Evolutionary conservation across 2,888 invertebrate species (phyloP).

Genomic region (Sphaerophoria taeniata): DNA sequence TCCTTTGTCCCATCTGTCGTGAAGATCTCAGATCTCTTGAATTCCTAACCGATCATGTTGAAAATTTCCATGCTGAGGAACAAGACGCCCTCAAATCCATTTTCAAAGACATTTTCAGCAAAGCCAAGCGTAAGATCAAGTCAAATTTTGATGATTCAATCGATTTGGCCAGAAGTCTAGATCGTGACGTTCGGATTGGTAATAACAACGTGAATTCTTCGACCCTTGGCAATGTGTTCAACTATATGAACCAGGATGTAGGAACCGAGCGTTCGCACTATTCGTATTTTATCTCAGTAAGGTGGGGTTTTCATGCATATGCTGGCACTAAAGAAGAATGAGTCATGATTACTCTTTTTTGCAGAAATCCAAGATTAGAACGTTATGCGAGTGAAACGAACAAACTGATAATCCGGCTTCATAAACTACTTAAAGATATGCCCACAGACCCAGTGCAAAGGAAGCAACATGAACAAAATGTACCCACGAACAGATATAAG

Average conservation of each 20-base stretch:
- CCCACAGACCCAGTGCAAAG: slow-evolving; percentile 89
- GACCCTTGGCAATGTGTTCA: slow-evolving; percentile 78
- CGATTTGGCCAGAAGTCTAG: slow-evolving; percentile 86
- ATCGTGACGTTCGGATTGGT: slow-evolving; percentile 83
- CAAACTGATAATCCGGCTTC: slow-evolving; percentile 95
- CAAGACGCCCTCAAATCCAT: slow-evolving; percentile 90
- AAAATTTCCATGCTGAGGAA: slow-evolving; percentile 93
- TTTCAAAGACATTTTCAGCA: slow-evolving; percentile 92
- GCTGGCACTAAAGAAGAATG: not conserved
- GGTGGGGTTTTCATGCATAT: slow-evolving; percentile 81
- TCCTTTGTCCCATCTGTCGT: slow-evolving; percentile 97
- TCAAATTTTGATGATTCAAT: slow-evolving; percentile 88
- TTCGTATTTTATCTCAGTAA: slow-evolving; percentile 89
- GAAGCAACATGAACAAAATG: slow-evolving; percentile 89
- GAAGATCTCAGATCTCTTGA: slow-evolving; percentile 93
- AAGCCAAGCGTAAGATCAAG: slow-evolving; percentile 93
- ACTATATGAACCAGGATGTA: slow-evolving; percentile 82
- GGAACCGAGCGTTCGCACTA: slow-evolving; percentile 85
- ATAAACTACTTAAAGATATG: slow-evolving; percentile 93
- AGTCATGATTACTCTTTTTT: slow-evolving; percentile 27
- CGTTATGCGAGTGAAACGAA: slow-evolving; percentile 97
- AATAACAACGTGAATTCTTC: slow-evolving; percentile 76
- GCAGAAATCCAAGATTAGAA: slow-evolving; percentile 89
- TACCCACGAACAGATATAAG: not conserved
- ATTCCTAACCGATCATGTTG: slow-evolving; percentile 94